Evolutionary conservation across 2,797 vertebrate genomes (phyloP), one percentile per base, ranked within the genome.

Genomic region (Rhabdomys pumilio): DNA sequence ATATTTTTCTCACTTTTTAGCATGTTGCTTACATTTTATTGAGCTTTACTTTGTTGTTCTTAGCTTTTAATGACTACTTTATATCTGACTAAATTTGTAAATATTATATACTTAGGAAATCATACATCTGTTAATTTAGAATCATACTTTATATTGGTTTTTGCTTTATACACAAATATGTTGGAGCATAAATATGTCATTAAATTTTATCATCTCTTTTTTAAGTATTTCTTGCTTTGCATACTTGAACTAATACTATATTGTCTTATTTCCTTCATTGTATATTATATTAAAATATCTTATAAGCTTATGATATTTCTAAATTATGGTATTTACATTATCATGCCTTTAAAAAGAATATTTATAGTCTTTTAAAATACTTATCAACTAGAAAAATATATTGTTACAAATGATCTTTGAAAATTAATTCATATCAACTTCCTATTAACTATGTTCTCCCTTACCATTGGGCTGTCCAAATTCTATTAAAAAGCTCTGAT

Each of bases 381-480:
- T 76, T 44, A 86, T 63, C 29, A 90, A 44, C 59, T 73, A 80
- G 50, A 38, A 89, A 63, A 73, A 61, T 84, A 11, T 80, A 73
- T 38, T 61, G 38, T 38, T 53, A 85, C 26, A 34, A 79, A 65
- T 63, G 50, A 53, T 47, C 20, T 61, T 53, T 26, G 26, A 90
- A 63, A 90, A 85, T 93, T 79, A 89, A 7, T 90, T 84, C 26
- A 38, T 4, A 80, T 80, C 31, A 72, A 24, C 20, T 73, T 90
- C 44, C 55, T 80, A 34, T 29, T 95, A 14, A 22, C 47, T 63
- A n/a, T 19, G 1, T 67, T 84, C 24, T 14, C 11, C 6, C 29
- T 3, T 67, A 44, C 50, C 31, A 15, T 22, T 63, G 20, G 41
- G 12, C 22, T 80, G 22, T 2, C 26, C 8, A 80, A 65, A 55